A percentile compares a stretch with the other conserved stretches of the same genome.
phyloP scores from a whole-genome alignment of 2,797 vertebrate species.

The Tachyglossus aculeatus region DNA sequence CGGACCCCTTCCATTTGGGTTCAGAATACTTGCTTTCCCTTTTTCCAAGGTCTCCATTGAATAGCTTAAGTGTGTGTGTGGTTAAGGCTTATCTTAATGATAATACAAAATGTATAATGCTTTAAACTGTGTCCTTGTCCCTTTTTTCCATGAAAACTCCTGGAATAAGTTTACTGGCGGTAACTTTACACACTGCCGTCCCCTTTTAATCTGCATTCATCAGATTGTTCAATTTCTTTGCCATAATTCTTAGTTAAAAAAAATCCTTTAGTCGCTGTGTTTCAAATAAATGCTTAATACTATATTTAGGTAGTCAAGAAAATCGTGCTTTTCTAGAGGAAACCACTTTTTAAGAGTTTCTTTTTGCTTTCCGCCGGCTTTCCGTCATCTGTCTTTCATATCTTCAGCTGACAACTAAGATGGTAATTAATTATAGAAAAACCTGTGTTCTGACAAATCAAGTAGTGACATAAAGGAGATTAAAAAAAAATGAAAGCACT shows the following conservation, averaged over 20 bases:
- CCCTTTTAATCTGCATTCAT: too few species aligned
- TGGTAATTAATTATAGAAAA: too few species aligned
- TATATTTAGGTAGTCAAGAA: neutral
- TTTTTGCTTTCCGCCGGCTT: too few species aligned
- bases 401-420: too few species aligned
- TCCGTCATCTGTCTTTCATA: too few species aligned
- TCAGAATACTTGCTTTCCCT: neutral
- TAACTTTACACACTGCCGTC: too few species aligned
- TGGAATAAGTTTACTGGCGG: too few species aligned
- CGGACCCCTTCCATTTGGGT: neutral
- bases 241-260: neutral
- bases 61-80: neutral
- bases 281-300: neutral
- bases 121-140: neutral
- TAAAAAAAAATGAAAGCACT: too few species aligned
- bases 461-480: too few species aligned
- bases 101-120: neutral
- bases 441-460: too few species aligned
- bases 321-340: too few species aligned
- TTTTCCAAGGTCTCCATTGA: neutral
- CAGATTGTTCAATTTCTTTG: neutral
- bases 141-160: neutral
- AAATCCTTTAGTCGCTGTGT: neutral
- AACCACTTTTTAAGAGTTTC: too few species aligned
- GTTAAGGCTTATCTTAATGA: neutral